Percentiles rank a stretch among this genome's conserved stretches.
Evolutionary conservation across 2,113 vertebrate genomes (phyloP).

Genomic region (Muntiacus reevesi): DNA sequence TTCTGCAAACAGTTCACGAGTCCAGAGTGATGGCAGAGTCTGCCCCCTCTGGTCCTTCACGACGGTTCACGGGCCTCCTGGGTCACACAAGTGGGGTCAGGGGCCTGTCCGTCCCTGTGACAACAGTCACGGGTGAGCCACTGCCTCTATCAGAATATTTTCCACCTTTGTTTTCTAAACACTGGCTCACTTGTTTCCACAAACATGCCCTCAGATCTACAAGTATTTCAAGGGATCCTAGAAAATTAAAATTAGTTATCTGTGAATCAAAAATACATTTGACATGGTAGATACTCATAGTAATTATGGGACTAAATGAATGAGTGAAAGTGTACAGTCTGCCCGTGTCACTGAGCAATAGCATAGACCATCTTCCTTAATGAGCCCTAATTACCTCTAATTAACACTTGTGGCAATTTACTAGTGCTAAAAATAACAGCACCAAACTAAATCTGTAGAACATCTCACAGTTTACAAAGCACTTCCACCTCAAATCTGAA

Average conservation of each 20-base stretch:
- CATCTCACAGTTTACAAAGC: constrained; percentile 63
- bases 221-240: neutral
- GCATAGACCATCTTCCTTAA: constrained; percentile 5
- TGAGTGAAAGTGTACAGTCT: neutral
- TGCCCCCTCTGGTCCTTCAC: neutral
- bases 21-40: neutral
- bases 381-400: constrained; percentile 50
- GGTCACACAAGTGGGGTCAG: accelerated
- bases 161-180: neutral
- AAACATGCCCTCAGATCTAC: neutral
- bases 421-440: constrained; percentile 54
- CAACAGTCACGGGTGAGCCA: neutral
- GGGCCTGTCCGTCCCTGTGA: neutral
- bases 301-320: neutral
- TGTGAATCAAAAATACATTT: constrained; percentile 5
- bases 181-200: neutral
- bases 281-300: neutral
- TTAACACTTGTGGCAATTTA: constrained; percentile 45
- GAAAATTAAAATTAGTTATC: neutral
- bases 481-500: constrained; percentile 39
- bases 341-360: neutral
- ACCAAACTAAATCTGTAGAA: neutral
- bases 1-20: neutral
- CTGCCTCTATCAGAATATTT: neutral
- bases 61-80: neutral